Percentiles rank a stretch among this genome's conserved stretches.
phyloP scores from a whole-genome alignment of 2,888 invertebrate genomes.

The Euzetes globulus region DNA sequence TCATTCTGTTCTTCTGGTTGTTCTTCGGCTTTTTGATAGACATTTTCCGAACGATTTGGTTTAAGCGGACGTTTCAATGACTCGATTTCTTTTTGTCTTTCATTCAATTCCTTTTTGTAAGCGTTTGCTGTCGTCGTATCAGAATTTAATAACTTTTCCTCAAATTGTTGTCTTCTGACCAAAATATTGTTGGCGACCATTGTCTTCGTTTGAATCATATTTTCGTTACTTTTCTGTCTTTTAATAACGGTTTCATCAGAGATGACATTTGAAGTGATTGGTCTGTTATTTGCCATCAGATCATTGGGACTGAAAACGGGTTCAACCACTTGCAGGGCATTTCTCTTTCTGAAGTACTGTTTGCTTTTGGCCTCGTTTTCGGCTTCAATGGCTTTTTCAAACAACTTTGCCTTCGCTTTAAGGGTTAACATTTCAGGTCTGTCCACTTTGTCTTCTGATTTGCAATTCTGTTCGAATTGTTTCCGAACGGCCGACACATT shows the following conservation, averaged over 20 bases:
- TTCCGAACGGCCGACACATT: neutral
- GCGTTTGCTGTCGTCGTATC: conserved; percentile 6
- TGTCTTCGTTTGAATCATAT: neutral
- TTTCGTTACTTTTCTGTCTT: neutral
- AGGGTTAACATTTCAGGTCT: conserved; percentile 18
- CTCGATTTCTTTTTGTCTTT: neutral
- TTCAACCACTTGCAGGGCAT: neutral
- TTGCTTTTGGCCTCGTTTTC: conserved; percentile 32
- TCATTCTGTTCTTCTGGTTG: neutral
- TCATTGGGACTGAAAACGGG: neutral
- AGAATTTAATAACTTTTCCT: neutral
- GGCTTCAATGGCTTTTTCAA: conserved; percentile 32
- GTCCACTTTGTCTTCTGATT: neutral
- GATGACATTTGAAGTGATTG: neutral
- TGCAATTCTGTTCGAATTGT: neutral
- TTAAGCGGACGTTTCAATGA: conserved; percentile 1
- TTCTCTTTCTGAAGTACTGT: conserved; percentile 22
- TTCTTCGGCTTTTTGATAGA: neutral
- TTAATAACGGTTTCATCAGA: neutral
- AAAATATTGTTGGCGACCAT: neutral
- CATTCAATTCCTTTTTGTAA: neutral
- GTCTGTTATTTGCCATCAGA: neutral
- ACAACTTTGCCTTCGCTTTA: conserved; percentile 5
- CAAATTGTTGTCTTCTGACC: neutral
- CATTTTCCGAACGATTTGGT: neutral